Base-by-base conservation (phyloP, 2,888 invertebrate species). In the Itoplectis maculator region DNA sequence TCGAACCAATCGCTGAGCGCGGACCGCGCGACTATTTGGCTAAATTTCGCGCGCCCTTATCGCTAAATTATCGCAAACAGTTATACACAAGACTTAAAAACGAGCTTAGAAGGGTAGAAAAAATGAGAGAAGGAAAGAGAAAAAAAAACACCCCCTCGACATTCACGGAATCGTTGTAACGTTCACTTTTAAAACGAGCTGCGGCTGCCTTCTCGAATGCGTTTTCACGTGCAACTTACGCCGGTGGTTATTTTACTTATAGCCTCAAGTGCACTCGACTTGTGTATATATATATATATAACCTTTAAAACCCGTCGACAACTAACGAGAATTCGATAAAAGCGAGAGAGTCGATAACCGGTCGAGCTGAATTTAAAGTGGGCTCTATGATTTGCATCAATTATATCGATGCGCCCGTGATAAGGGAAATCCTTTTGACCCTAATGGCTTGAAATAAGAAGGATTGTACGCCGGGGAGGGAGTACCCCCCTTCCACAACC, bases 101-200 rank as follows among this genome's bases (percentile, higher is more conserved):
- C 65, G 15, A 40, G 37, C 20, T 5, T 2, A 49, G 49, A 45
- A 37, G 49, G 23, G 20, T 23, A 54, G 18, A 35, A 61, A 9
- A 42, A 15, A n/a, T 23, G 15, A 5, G 15, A 23, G 49, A 47
- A 66, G 20, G 23, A 15, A 47, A 40, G 11, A 47, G 15, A 49
- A 29, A 70, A 75, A 51, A 40, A 63, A 6, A 15, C 1, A 56
- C 23, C 45, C 13, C 35, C 63, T 51, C 45, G 66, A 68, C 45
- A 63, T 63, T 76, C 76, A 73, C 54, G 68, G 42, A 54, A 79
- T 61, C 79, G 76, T 79, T 79, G 59, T 73, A 79, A 79, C 76
- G 68, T 73, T 79, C 54, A 63, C 54, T 77, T 69, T 75, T 54
- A 73, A 66, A 72, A 63, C 70, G 56, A 7, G 29, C 66, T 5